These are phyloP conservation scores for Conus betulinus DNA, from an alignment of 1,140 invertebrate genomes.

Conservation along the genomic window DNA sequence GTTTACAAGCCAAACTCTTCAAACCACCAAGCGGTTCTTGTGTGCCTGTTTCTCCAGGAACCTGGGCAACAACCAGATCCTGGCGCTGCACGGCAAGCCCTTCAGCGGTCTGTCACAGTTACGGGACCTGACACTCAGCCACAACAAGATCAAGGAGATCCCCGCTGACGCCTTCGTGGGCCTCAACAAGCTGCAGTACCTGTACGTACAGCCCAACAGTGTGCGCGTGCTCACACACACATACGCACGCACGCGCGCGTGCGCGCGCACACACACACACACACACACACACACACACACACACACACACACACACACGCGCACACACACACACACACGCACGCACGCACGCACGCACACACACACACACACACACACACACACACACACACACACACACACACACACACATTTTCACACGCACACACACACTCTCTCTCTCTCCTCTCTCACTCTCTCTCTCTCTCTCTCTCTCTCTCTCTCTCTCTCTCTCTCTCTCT, in stretches of 20 bases:
- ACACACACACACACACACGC: too few species aligned
- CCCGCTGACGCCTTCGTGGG: slow-evolving; percentile 88
- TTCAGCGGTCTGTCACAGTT: slow-evolving; percentile 85
- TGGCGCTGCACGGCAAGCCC: slow-evolving; percentile 81
- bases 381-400: too few species aligned
- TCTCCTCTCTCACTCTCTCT: too few species aligned
- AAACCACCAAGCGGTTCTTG: too few species aligned
- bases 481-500: too few species aligned
- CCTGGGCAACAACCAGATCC: slow-evolving; percentile 89
- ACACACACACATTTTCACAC: too few species aligned
- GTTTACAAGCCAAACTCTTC: too few species aligned
- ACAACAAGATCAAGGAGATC: slow-evolving; percentile 87
- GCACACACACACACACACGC: too few species aligned
- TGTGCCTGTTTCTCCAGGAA: slow-evolving; percentile 80
- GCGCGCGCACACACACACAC: neutral
- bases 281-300: neutral
- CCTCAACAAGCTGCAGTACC: slow-evolving; percentile 86
- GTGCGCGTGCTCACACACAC: neutral
- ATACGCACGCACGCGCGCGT: neutral
- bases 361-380: too few species aligned
- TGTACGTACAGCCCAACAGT: slow-evolving; percentile 81
- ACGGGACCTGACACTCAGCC: slow-evolving; percentile 89
- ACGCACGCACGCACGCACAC: too few species aligned
- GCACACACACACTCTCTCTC: too few species aligned
- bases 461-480: too few species aligned